phyloP scores from a whole-genome alignment of 1,140 invertebrate species.

The Pachypeltis micranthus region DNA sequence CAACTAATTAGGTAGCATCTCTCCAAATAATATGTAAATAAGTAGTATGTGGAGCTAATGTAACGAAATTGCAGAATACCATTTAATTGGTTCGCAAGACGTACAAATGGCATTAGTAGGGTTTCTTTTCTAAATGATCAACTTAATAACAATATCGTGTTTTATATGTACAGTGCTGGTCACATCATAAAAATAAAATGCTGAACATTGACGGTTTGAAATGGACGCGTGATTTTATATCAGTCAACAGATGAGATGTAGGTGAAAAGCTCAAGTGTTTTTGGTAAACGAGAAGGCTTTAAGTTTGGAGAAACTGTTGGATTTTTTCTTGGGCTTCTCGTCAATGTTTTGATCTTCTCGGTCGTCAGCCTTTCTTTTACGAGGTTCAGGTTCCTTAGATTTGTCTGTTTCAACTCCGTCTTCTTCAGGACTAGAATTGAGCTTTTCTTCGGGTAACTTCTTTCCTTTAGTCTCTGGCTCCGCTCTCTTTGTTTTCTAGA shows the following conservation, averaged over 20 bases:
- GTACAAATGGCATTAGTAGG: background rate
- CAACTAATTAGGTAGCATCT: too few relatives aligned
- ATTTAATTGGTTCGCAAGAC: too few relatives aligned
- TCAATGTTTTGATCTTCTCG: background rate
- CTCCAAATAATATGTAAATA: too few relatives aligned
- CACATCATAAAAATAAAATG: background rate
- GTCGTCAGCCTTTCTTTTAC: background rate
- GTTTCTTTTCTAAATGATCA: background rate
- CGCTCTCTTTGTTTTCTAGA: background rate
- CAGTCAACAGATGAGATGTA: too few relatives aligned
- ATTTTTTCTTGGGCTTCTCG: slow-evolving; percentile 6
- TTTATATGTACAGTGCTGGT: too few relatives aligned
- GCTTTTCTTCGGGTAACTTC: too few relatives aligned
- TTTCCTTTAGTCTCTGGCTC: background rate
- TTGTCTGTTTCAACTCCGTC: too few relatives aligned
- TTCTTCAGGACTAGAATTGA: too few relatives aligned
- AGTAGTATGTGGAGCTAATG: too few relatives aligned
- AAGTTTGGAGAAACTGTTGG: background rate
- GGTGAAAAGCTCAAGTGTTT: too few relatives aligned
- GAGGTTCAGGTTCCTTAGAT: background rate
- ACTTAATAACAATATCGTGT: background rate
- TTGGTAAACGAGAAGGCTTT: slow-evolving; percentile 11
- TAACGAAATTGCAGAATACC: too few relatives aligned
- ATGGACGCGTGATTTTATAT: background rate
- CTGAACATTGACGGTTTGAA: background rate